Conservation (phyloP, 2,797 vertebrate species). For the Tokudaia muenninki region DNA sequence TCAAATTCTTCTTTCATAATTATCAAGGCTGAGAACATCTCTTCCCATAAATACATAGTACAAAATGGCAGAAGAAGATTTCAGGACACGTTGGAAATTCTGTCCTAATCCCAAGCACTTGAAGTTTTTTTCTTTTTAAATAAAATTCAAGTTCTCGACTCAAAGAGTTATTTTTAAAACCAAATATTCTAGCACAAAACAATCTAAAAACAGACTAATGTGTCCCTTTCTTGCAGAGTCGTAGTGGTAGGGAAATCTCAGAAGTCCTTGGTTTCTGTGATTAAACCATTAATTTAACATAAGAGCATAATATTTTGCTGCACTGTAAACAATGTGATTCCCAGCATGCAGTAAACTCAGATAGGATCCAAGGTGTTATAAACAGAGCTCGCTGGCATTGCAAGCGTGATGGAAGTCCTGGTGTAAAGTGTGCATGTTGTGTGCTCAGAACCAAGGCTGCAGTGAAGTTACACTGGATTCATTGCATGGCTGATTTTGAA, state of each 20-base stretch:
- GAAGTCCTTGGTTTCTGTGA: neutral
- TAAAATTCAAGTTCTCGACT: neutral
- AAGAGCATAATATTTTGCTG: neutral
- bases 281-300: neutral
- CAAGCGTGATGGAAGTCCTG: fast-evolving
- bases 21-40: neutral
- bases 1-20: too few species aligned
- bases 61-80: neutral
- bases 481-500: neutral
- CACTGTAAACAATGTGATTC: neutral
- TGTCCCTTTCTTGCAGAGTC: too few species aligned
- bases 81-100: neutral
- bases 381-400: neutral
- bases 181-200: neutral
- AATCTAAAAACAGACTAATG: neutral
- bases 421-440: too few species aligned
- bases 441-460: neutral
- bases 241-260: neutral
- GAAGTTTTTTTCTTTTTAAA: neutral
- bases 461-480: neutral
- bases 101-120: neutral
- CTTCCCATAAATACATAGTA: neutral
- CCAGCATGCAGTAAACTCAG: neutral
- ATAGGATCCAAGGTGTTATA: neutral
- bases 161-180: neutral